Conservation (phyloP, 92 coral and sea anemone genomes). For the Heteractis magnifica region DNA sequence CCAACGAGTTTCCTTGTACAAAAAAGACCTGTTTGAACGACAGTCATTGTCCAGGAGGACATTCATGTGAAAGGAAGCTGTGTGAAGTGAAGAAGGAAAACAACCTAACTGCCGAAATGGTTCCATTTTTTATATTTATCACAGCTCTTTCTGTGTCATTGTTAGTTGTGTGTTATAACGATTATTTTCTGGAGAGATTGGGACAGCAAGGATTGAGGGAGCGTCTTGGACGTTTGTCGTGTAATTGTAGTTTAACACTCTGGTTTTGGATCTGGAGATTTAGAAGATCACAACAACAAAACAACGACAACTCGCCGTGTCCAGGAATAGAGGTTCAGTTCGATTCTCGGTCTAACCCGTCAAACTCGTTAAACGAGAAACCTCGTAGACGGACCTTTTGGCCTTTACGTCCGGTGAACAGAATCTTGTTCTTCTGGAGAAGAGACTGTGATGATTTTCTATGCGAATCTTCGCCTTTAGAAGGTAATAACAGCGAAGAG, state of each 20-base stretch:
- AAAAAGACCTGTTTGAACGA: slow-evolving; percentile 32
- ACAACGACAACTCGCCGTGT: not conserved
- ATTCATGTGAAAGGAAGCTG: slow-evolving; percentile 16
- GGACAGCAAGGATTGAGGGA: slow-evolving; percentile 28
- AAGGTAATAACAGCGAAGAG: slow-evolving; percentile 5
- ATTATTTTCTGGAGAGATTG: slow-evolving; percentile 34
- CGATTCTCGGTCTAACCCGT: slow-evolving; percentile 25
- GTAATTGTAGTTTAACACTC: slow-evolving; percentile 29
- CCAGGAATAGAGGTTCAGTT: slow-evolving; percentile 33
- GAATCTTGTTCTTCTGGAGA: slow-evolving; percentile 18
- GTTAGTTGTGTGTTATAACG: slow-evolving; percentile 36
- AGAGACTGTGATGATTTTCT: not conserved
- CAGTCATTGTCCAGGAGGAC: slow-evolving; percentile 39
- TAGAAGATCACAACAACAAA: not conserved
- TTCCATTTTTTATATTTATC: slow-evolving; percentile 39
- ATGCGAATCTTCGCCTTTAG: not conserved
- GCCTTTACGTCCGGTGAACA: not conserved
- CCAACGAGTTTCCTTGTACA: slow-evolving; percentile 14
- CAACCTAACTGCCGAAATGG: slow-evolving; percentile 30
- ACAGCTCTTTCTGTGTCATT: slow-evolving; percentile 35
- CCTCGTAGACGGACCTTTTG: slow-evolving; percentile 8
- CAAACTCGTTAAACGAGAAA: slow-evolving; percentile 35
- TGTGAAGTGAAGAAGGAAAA: slow-evolving; percentile 17
- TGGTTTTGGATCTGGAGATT: slow-evolving; percentile 42
- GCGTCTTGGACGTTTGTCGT: not conserved